Evolutionary conservation across 2,888 invertebrate genomes (phyloP).

Genomic region (Drosophila austrosaltans): DNA sequence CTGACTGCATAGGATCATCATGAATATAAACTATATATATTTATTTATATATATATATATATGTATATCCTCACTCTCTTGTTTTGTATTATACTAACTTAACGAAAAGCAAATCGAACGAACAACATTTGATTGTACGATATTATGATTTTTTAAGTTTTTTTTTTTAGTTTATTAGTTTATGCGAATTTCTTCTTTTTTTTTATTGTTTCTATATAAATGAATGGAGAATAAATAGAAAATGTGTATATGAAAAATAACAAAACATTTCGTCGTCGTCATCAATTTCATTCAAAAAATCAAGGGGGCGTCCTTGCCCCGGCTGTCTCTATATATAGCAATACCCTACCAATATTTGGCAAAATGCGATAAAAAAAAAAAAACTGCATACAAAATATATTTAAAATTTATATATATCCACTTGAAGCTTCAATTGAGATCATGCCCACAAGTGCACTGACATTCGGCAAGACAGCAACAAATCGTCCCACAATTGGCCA

Average conservation of each 20-base stretch:
- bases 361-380: conserved; percentile 6
- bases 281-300: conserved; percentile 50
- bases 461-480: conserved; percentile 45
- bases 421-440: conserved; percentile 63
- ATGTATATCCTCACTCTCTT: conserved; percentile 54
- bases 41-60: neutral
- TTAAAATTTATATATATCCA: conserved; percentile 35
- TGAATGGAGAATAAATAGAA: conserved; percentile 63
- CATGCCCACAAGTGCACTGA: conserved; percentile 71
- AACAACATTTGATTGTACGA: conserved; percentile 42
- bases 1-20: conserved; percentile 32
- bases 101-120: conserved; percentile 49
- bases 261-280: conserved; percentile 39
- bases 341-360: conserved; percentile 14
- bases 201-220: conserved; percentile 54
- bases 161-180: conserved; percentile 52
- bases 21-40: conserved; percentile 9
- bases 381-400: neutral
- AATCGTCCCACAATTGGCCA: conserved; percentile 62
- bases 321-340: conserved; percentile 45
- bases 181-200: conserved; percentile 34
- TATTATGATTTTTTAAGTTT: conserved; percentile 46
- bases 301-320: conserved; percentile 46
- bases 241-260: conserved; percentile 47
- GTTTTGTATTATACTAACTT: conserved; percentile 74